A percentile compares a stretch with the other conserved stretches of the same genome.
These are phyloP conservation scores for Mesoligia furuncula DNA, from an alignment of 2,888 invertebrate species.

Conservation along the genomic window DNA sequence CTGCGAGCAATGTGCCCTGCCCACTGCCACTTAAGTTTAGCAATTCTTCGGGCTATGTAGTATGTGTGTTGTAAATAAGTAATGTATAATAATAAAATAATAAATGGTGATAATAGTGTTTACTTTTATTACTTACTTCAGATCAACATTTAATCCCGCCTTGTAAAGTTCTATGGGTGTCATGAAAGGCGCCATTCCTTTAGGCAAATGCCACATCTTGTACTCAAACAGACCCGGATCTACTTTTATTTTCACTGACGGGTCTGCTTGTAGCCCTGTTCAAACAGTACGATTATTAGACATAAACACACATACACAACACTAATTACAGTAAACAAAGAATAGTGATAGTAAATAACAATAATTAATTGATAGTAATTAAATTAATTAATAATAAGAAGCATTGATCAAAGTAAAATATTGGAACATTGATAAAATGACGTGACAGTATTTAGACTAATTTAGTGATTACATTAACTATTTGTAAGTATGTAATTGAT, in stretches of 20 bases:
- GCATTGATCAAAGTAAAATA: slow-evolving; percentile 3
- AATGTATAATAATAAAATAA: too few relatives aligned
- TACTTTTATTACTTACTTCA: slow-evolving; percentile 88
- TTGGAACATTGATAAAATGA: not conserved
- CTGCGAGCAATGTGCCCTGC: too few relatives aligned
- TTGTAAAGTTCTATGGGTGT: slow-evolving; percentile 92
- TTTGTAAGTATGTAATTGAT: slow-evolving; percentile 10
- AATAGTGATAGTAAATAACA: not conserved
- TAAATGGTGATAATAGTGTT: not conserved
- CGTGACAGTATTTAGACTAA: not conserved
- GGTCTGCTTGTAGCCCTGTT: slow-evolving; percentile 89
- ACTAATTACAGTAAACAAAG: not conserved
- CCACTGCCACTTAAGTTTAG: too few relatives aligned
- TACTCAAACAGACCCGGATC: slow-evolving; percentile 98
- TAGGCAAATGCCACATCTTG: slow-evolving; percentile 96
- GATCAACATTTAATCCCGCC: slow-evolving; percentile 94
- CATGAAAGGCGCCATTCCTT: slow-evolving; percentile 94
- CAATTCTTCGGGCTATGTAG: too few relatives aligned
- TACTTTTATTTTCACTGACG: slow-evolving; percentile 92
- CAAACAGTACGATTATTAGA: not conserved
- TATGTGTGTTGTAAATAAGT: too few relatives aligned
- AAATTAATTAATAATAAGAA: slow-evolving; percentile 3
- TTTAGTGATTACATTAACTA: slow-evolving; percentile 4
- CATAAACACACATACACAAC: not conserved
- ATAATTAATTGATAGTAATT: not conserved